Evolutionary conservation across 1,140 invertebrate genomes (phyloP), one percentile per base, ranked within the genome.

Genomic region (Zaprionus davidi): DNA sequence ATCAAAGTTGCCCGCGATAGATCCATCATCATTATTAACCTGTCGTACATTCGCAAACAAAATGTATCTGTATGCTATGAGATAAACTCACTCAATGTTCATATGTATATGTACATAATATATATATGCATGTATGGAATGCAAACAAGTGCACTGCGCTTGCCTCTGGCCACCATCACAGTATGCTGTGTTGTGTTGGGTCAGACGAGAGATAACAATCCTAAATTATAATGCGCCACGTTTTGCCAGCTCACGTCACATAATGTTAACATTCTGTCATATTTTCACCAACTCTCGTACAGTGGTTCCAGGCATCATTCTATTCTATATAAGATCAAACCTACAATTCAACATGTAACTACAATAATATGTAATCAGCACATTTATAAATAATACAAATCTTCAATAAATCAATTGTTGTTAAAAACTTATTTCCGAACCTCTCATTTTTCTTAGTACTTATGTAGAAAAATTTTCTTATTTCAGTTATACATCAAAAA

Each of bases 41-140:
- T 64, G 46, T 64, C 38, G 24, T 55, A 69, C 57, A 78, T 60
- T 38, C 46, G 56, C 41, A 34, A 26, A 58, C 44, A 64, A 68
- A 49, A 67, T 68, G 63, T 76, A 60, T 71, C 20, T 64, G 59
- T 64, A 71, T 71, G 20, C 55, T 62, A 57, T 49, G 28, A 58
- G 66, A 65, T 75, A 75, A 75, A 34, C 31, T 41, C 26, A 34
- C 31, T 41, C 24, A 44, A 13, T 5, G 28, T 22, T 4, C 5
- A 20, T 46, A 70, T 55, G 22, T 46, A n/a, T 41, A 46, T 17
- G 17, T 15, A 46, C 41, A 41, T 15, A 41, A 13, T 5, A 38
- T 38, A 12, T 38, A n/a, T 20, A 46, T 46, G 9, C 7, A 46
- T 46, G 41, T 46, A 46, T 46, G 34, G 31, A 65, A 41, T 71